Conservation (phyloP, 2,888 invertebrate genomes). For the Tetragnatha montana region DNA sequence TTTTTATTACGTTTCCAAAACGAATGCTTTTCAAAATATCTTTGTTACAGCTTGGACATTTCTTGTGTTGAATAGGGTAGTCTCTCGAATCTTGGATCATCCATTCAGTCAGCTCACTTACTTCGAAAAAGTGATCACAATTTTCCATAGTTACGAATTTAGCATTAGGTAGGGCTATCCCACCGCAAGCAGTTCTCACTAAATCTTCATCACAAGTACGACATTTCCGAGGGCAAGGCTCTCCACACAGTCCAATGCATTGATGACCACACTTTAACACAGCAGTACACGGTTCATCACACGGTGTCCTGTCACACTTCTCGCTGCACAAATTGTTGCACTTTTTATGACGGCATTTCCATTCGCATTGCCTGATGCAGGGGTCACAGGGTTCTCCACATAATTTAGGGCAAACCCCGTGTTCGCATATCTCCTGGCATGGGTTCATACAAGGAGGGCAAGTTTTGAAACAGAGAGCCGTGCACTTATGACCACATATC, state of each 20-base stretch:
- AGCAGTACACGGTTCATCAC: slow-evolving; percentile 75
- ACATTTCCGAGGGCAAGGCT: slow-evolving; percentile 81
- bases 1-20: slow-evolving; percentile 79
- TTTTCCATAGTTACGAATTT: slow-evolving; percentile 75
- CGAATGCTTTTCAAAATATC: slow-evolving; percentile 80
- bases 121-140: slow-evolving; percentile 76
- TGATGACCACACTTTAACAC: slow-evolving; percentile 79
- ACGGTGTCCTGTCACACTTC: slow-evolving; percentile 75
- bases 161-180: slow-evolving; percentile 64
- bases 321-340: slow-evolving; percentile 75
- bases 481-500: slow-evolving; percentile 76
- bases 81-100: slow-evolving; percentile 35
- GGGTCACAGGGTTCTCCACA: slow-evolving; percentile 74
- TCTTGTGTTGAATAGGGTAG: slow-evolving; percentile 42
- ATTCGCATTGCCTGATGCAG: slow-evolving; percentile 76
- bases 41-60: slow-evolving; percentile 69
- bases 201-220: slow-evolving; percentile 78
- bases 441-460: slow-evolving; percentile 75
- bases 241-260: slow-evolving; percentile 84
- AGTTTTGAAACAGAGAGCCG: slow-evolving; percentile 74
- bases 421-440: slow-evolving; percentile 75
- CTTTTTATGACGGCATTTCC: slow-evolving; percentile 74
- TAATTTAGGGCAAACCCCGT: slow-evolving; percentile 74
- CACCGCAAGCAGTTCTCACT: slow-evolving; percentile 73
- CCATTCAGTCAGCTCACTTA: slow-evolving; percentile 68